Conservation (phyloP, 2,113 vertebrate species). For the Trematomus loennbergii region DNA sequence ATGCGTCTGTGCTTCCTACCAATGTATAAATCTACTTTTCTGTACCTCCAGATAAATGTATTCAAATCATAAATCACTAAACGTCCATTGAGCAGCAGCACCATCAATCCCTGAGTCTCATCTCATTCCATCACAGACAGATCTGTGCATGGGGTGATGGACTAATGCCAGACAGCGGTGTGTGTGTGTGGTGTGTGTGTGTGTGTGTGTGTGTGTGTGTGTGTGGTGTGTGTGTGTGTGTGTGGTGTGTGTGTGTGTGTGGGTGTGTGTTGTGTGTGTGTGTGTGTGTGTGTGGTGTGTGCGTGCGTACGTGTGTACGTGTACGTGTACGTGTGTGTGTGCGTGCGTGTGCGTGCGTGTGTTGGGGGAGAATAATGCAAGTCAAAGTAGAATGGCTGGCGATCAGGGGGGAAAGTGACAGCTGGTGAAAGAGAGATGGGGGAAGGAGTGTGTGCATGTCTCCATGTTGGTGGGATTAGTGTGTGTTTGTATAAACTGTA, state of each 20-base stretch:
- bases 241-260: slow-evolving; percentile 13
- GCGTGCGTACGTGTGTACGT: too few relatives aligned
- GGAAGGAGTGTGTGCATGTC: slow-evolving; percentile 39
- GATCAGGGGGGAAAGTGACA: slow-evolving; percentile 59
- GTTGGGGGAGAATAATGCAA: slow-evolving; percentile 5
- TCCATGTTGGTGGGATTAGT: slow-evolving; percentile 38
- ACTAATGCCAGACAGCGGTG: slow-evolving; percentile 25
- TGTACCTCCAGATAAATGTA: not conserved
- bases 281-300: slow-evolving; percentile 16
- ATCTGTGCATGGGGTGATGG: not conserved
- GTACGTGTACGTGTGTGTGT: not conserved
- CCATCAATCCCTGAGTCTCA: too few relatives aligned
- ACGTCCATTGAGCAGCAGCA: not conserved
- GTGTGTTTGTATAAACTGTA: slow-evolving; percentile 25
- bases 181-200: not conserved
- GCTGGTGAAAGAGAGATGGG: slow-evolving; percentile 61
- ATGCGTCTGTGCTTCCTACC: not conserved
- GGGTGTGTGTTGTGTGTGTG: slow-evolving; percentile 15
- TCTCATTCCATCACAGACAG: slow-evolving; percentile 41
- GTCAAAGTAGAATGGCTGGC: slow-evolving; percentile 33
- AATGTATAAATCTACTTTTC: not conserved
- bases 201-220: too few relatives aligned
- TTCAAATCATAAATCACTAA: not conserved
- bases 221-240: slow-evolving; percentile 13
- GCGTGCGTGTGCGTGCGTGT: slow-evolving; percentile 15